Evolutionary conservation across 2,797 vertebrate species (phyloP), one percentile per base, ranked within the genome.

Genomic region (Acanthis flammea): DNA sequence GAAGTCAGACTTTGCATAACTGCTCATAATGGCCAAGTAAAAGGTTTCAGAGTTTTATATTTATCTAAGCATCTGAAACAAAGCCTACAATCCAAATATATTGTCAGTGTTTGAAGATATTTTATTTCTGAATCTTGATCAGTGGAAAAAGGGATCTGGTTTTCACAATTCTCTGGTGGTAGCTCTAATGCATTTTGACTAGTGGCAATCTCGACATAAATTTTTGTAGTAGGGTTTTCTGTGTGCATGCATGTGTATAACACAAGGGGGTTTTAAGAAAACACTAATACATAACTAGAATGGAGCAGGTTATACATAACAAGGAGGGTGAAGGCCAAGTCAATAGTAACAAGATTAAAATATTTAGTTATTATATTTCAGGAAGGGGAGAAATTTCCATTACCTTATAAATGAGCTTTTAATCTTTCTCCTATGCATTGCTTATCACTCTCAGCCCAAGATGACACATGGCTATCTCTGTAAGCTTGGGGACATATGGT

Each of bases 51-150:
- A 73, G n/a, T 72, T 86, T 93, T 77, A 31, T 89, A 68, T 93
- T 95, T 93, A 79, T 93, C 55, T 76, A 90, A 87, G 51, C 5
- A 12, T 81, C 27, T 76, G 30, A 63, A 86, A 84, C 55, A 88
- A 87, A 86, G 45, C 82, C 70, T 92, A 79, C 55, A 74, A 7
- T 81, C 42, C 73, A 88, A 80, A 80, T 66, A 51, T 60, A 79
- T 74, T 68, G 50, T 39, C 41, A 31, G 31, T 60, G 67, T 73
- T 62, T 73, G 63, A 79, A 92, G 85, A 68, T 2, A 68, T 94
- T 93, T 93, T 77, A 80, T 84, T 92, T 87, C 80, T 75, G 51
- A 39, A 58, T 66, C 71, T 89, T 88, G 65, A 74, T 95, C 89
- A 72, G 30, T 39, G 86, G 48, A 86, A 86, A 90, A 90, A 92